Evolutionary conservation across 2,888 invertebrate genomes (phyloP).

Genomic region (Siphlonurus alternatus): DNA sequence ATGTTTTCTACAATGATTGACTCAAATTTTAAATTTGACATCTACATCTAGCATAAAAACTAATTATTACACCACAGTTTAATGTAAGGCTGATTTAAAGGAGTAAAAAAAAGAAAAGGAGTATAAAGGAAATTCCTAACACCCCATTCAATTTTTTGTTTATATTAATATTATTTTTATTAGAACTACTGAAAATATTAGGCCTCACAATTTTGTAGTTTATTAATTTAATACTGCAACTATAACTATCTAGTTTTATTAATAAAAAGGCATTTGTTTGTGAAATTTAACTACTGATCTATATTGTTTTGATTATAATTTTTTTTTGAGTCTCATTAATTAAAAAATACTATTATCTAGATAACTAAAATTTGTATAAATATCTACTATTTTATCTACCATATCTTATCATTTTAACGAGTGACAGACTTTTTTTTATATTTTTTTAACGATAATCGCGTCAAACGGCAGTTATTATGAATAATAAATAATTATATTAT

Average conservation of each 20-base stretch:
- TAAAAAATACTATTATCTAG: neutral
- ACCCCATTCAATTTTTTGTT: neutral
- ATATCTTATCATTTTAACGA: too few relatives aligned
- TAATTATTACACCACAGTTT: neutral
- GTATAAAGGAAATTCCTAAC: neutral
- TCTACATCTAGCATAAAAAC: too few relatives aligned
- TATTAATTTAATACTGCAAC: neutral
- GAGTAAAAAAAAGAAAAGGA: neutral
- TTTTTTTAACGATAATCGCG: too few relatives aligned
- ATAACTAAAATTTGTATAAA: neutral
- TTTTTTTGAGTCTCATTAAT: neutral
- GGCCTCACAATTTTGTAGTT: neutral
- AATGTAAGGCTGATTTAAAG: neutral
- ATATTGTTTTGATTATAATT: neutral
- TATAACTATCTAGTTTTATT: neutral
- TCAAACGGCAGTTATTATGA: too few relatives aligned
- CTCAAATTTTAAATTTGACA: too few relatives aligned
- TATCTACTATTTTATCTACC: neutral
- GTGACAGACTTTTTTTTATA: too few relatives aligned
- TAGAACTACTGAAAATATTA: too few relatives aligned
- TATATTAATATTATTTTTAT: neutral
- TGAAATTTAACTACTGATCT: neutral
- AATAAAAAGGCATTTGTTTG: neutral
- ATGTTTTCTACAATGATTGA: too few relatives aligned
- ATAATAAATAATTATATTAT: too few relatives aligned